Percentiles rank a stretch among this genome's conserved stretches.
These are phyloP conservation scores for Leptatherina wallacei DNA, from an alignment of 2,797 vertebrate genomes.

Conservation along the genomic window DNA sequence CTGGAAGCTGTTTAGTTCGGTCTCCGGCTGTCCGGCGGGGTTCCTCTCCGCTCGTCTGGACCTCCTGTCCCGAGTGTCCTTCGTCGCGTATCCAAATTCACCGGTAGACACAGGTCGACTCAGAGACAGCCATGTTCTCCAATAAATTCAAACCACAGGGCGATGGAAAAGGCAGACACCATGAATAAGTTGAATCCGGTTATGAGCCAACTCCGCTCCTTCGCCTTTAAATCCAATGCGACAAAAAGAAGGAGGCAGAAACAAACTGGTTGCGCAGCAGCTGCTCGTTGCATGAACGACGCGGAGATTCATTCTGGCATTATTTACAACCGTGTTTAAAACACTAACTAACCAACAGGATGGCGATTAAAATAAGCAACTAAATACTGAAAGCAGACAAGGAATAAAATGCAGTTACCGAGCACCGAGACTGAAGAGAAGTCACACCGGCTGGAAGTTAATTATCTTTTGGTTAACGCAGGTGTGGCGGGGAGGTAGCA, in stretches of 20 bases:
- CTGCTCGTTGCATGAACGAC: constrained; percentile 22
- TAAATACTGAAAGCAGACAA: not conserved
- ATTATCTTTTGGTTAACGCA: constrained; percentile 53
- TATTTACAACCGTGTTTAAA: not conserved
- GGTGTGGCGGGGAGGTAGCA: constrained; percentile 51
- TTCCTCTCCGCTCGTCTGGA: constrained; percentile 16
- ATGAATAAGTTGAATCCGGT: constrained; percentile 11
- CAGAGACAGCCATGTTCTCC: not conserved
- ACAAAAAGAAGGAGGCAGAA: constrained; percentile 56
- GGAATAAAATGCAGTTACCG: not conserved
- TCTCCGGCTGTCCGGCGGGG: constrained; percentile 15
- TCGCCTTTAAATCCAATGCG: constrained; percentile 74
- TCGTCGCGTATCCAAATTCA: constrained; percentile 27
- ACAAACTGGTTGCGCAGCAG: constrained; percentile 54
- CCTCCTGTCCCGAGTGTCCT: constrained; percentile 4
- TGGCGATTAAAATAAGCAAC: not conserved
- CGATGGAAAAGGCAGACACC: constrained; percentile 4
- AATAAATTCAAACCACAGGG: not conserved
- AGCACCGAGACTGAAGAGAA: not conserved
- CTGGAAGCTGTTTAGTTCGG: constrained; percentile 34
- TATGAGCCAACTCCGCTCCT: constrained; percentile 34
- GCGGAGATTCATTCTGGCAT: constrained; percentile 4
- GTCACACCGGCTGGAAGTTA: constrained; percentile 21
- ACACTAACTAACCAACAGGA: not conserved
- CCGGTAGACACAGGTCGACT: constrained; percentile 3